Evolutionary conservation across 2,888 invertebrate genomes (phyloP).

Genomic region (Polylopha cassiicola): DNA sequence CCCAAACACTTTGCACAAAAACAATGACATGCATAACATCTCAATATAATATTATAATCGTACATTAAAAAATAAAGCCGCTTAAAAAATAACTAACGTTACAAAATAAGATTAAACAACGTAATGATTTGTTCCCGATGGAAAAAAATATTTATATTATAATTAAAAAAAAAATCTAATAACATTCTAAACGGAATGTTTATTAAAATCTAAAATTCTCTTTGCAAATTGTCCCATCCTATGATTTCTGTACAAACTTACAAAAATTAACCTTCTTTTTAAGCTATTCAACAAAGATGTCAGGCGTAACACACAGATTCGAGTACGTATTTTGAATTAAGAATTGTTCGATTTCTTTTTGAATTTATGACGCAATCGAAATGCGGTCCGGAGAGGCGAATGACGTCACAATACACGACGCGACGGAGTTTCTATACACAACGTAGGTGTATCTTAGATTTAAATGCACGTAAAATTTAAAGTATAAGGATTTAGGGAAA

Average conservation of each 20-base stretch:
- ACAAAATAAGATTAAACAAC: constrained; percentile 77
- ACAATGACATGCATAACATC: constrained; percentile 75
- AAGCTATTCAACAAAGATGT: constrained; percentile 73
- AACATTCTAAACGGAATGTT: constrained; percentile 78
- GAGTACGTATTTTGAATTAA: constrained; percentile 42
- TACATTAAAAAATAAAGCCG: constrained; percentile 71
- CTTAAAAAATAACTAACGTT: constrained; percentile 76
- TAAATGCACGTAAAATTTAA: constrained; percentile 69
- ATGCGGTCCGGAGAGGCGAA: constrained; percentile 71
- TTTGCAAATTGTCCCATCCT: constrained; percentile 78
- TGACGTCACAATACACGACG: constrained; percentile 45
- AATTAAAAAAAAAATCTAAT: constrained; percentile 67
- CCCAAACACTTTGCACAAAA: constrained; percentile 73
- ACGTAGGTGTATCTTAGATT: constrained; percentile 45
- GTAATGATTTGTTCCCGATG: constrained; percentile 76
- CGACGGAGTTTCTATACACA: constrained; percentile 36
- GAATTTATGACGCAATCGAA: constrained; percentile 46
- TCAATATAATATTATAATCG: constrained; percentile 72
- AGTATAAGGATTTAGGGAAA: constrained; percentile 32
- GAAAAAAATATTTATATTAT: constrained; percentile 65
- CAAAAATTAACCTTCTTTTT: constrained; percentile 67
- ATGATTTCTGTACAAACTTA: constrained; percentile 74
- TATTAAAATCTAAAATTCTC: constrained; percentile 72
- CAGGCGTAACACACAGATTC: constrained; percentile 64
- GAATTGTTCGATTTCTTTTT: constrained; percentile 61